These are phyloP conservation scores for Drosophila erecta DNA, from an alignment of 1,140 invertebrate species.

Conservation along the genomic window DNA sequence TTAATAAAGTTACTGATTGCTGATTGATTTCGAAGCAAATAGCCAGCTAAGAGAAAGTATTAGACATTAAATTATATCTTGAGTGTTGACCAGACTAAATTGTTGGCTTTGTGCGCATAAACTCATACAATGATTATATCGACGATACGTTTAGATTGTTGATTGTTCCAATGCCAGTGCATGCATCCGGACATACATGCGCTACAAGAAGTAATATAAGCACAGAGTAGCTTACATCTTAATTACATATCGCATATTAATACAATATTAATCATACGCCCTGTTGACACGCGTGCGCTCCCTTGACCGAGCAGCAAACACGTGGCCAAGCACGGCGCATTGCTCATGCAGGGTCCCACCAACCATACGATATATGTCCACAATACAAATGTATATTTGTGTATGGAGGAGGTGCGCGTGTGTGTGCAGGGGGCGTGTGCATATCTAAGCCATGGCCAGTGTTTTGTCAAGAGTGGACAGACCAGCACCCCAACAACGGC, in stretches of 20 bases:
- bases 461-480: constrained; percentile 70
- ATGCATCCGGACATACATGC: constrained; percentile 12
- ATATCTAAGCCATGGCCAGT: constrained; percentile 48
- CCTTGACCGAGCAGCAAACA: constrained; percentile 42
- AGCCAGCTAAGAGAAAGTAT: neutral
- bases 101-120: constrained; percentile 20
- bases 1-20: neutral
- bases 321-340: constrained; percentile 53
- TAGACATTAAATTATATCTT: neutral
- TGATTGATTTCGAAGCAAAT: no score
- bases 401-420: constrained; percentile 6
- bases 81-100: constrained; percentile 8
- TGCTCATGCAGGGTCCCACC: constrained; percentile 46
- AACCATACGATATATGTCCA: constrained; percentile 4
- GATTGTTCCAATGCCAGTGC: constrained; percentile 36
- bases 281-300: constrained; percentile 71
- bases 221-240: constrained; percentile 75
- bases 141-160: constrained; percentile 25
- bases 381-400: constrained; percentile 29
- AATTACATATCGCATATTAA: constrained; percentile 83
- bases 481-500: constrained; percentile 30
- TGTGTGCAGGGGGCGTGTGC: constrained; percentile 29
- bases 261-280: constrained; percentile 82
- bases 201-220: constrained; percentile 51
- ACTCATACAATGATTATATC: constrained; percentile 33